Conservation (phyloP, 2,888 invertebrate species). For the Brachypterus glaber region DNA sequence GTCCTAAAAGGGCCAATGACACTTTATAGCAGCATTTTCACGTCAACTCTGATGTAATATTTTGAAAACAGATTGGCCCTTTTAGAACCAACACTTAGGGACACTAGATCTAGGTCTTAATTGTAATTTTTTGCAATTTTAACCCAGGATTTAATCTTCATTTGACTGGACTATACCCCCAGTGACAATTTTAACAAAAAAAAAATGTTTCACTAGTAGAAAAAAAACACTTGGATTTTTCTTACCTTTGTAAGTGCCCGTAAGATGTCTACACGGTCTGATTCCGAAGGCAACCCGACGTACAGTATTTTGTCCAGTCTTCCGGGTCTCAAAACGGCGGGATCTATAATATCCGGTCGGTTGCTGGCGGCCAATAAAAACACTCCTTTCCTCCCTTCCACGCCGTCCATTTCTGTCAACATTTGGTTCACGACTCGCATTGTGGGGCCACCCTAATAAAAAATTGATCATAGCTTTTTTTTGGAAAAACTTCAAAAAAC, state of each 20-base stretch:
- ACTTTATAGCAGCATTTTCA: neutral
- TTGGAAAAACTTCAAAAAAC: neutral
- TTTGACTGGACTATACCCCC: too few relatives aligned
- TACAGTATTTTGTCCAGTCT: conserved; percentile 83
- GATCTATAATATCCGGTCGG: conserved; percentile 92
- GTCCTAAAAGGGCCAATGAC: neutral
- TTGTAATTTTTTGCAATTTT: too few relatives aligned
- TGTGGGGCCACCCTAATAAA: conserved; percentile 54
- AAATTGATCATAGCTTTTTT: neutral
- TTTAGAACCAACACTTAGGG: too few relatives aligned
- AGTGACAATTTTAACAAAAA: too few relatives aligned
- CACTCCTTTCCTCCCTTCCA: conserved; percentile 83
- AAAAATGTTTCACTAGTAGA: too few relatives aligned
- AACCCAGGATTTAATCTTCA: too few relatives aligned
- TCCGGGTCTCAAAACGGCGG: conserved; percentile 83
- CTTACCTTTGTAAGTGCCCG: conserved; percentile 75
- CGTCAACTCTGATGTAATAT: too few relatives aligned
- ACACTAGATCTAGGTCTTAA: too few relatives aligned
- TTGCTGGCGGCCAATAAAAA: conserved; percentile 95
- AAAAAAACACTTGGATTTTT: neutral
- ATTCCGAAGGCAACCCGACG: conserved; percentile 73
- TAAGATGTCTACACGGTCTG: conserved; percentile 81
- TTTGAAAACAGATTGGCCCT: too few relatives aligned
- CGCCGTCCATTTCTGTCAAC: conserved; percentile 97
- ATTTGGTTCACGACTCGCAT: conserved; percentile 91